Conservation (phyloP, 1,140 invertebrate species). For the Meloidogyne exigua region DNA sequence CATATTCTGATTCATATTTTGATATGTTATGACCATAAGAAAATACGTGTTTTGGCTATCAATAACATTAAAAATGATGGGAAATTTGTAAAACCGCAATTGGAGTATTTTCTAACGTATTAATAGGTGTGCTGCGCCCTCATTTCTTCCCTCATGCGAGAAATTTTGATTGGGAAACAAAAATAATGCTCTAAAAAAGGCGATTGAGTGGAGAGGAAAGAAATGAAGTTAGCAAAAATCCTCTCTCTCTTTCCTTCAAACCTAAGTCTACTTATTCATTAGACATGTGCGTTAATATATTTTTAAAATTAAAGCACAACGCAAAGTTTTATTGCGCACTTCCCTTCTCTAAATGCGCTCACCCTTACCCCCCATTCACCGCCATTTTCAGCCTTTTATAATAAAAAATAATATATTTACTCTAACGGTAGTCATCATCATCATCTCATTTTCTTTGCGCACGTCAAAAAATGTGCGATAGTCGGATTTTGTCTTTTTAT, state of each 20-base stretch:
- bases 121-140: not conserved
- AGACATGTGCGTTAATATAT: no score
- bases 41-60: not conserved
- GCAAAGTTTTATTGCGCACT: no score
- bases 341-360: not conserved
- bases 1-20: not conserved
- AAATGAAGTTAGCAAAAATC: not conserved
- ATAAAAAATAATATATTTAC: not conserved
- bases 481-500: not conserved
- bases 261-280: no score
- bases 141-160: not conserved
- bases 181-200: conserved; percentile 4
- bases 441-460: not conserved
- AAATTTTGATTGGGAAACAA: conserved; percentile 5
- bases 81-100: not conserved
- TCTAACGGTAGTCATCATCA: conserved; percentile 1
- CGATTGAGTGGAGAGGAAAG: not conserved
- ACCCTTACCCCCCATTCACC: no score
- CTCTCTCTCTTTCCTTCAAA: not conserved
- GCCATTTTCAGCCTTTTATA: not conserved
- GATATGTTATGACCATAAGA: not conserved
- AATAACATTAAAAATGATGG: conserved; percentile 1
- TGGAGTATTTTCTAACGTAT: not conserved
- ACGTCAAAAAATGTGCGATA: not conserved
- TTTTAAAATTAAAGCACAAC: no score